These are phyloP conservation scores for Vanessa cardui DNA, from an alignment of 2,888 invertebrate species.

Conservation along the genomic window DNA sequence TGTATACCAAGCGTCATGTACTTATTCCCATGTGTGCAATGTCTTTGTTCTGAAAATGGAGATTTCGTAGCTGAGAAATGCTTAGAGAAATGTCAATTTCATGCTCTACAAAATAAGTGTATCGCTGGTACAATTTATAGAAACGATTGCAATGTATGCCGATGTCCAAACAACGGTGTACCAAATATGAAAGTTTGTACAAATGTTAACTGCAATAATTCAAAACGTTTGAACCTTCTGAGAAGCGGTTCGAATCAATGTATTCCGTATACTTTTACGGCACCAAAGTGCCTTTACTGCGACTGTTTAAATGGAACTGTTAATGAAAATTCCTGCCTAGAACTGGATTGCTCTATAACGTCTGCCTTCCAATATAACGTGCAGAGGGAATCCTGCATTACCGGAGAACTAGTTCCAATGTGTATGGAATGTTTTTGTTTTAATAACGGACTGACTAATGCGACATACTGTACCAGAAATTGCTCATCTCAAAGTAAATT, in stretches of 20 bases:
- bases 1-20: slow-evolving; percentile 74
- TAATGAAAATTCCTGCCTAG: slow-evolving; percentile 60
- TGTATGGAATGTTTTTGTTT: slow-evolving; percentile 71
- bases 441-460: slow-evolving; percentile 49
- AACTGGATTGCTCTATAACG: slow-evolving; percentile 59
- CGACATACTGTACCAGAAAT: slow-evolving; percentile 60
- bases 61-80: slow-evolving; percentile 62
- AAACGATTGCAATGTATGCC: slow-evolving; percentile 63
- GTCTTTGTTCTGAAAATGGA: slow-evolving; percentile 66
- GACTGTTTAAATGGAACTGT: slow-evolving; percentile 59
- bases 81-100: slow-evolving; percentile 58
- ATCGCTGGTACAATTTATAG: slow-evolving; percentile 61
- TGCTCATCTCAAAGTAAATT: slow-evolving; percentile 63
- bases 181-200: slow-evolving; percentile 56
- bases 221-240: slow-evolving; percentile 43
- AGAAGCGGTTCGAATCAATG: slow-evolving; percentile 50
- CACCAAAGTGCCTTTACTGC: slow-evolving; percentile 66
- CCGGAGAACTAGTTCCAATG: slow-evolving; percentile 63
- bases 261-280: slow-evolving; percentile 56
- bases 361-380: slow-evolving; percentile 48
- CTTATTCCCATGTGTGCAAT: slow-evolving; percentile 66
- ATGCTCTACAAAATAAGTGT: slow-evolving; percentile 47
- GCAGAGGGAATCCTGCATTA: slow-evolving; percentile 51
- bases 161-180: slow-evolving; percentile 59
- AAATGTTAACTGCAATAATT: slow-evolving; percentile 47